Percentiles rank a stretch among this genome's conserved stretches.
Evolutionary conservation across 2,797 vertebrate species (phyloP).

Genomic region (Micropoecilia bifurca): DNA sequence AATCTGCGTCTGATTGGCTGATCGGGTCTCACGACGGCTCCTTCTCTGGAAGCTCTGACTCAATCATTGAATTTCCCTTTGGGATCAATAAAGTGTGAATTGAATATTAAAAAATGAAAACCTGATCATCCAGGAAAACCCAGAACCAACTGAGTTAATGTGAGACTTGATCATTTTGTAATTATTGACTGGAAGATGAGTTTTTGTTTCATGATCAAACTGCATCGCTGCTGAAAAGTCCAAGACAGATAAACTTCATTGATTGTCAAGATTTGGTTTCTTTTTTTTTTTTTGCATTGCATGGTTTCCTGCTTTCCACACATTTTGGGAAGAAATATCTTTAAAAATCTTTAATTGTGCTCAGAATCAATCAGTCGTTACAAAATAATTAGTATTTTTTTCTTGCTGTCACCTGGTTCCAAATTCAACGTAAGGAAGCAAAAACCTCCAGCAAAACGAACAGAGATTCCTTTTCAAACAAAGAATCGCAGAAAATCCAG

Average conservation of each 20-base stretch:
- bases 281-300: not conserved
- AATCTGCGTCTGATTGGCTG: not conserved
- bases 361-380: not conserved
- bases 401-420: not conserved
- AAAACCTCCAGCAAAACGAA: not conserved
- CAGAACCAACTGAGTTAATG: not conserved
- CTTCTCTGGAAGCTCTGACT: not conserved
- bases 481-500: not conserved
- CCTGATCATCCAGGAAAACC: not conserved
- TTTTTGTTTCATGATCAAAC: too few species aligned
- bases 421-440: not conserved
- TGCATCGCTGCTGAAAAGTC: too few species aligned
- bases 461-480: not conserved
- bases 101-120: not conserved
- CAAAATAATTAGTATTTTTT: not conserved
- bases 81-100: too few species aligned
- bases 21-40: not conserved
- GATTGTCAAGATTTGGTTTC: not conserved
- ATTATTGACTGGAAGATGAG: too few species aligned
- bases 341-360: too few species aligned
- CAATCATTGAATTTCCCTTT: too few species aligned
- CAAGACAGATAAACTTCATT: too few species aligned
- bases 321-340: not conserved
- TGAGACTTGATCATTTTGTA: not conserved
- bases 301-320: not conserved